Evolutionary conservation across 1,140 invertebrate species (phyloP).

Genomic region (Drosophila lacteicornis): DNA sequence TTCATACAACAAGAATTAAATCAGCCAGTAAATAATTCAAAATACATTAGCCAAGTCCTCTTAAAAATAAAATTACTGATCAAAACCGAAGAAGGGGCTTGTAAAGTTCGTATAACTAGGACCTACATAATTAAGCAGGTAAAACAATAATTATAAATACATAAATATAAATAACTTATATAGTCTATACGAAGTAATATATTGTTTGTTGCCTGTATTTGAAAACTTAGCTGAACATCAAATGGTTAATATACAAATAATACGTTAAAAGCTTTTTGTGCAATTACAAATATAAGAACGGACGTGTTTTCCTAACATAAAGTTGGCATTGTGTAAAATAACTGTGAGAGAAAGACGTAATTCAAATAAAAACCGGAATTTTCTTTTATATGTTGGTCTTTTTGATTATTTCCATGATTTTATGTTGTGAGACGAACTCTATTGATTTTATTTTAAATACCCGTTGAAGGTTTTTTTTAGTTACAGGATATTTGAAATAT

Average conservation of each 20-base stretch:
- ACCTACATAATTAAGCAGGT: conserved; percentile 13
- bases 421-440: background rate
- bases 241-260: conserved; percentile 36
- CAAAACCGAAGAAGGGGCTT: conserved; percentile 9
- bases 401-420: background rate
- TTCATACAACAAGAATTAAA: conserved; percentile 20
- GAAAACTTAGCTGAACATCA: conserved; percentile 57
- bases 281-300: conserved; percentile 24
- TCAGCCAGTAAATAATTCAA: conserved; percentile 29
- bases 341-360: background rate
- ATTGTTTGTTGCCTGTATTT: conserved; percentile 75
- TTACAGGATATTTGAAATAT: no score
- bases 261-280: conserved; percentile 44
- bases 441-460: background rate
- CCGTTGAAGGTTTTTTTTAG: background rate
- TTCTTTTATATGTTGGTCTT: background rate
- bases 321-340: conserved; percentile 41
- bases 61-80: conserved; percentile 10
- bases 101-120: conserved; percentile 15
- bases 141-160: conserved; percentile 31
- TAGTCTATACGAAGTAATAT: conserved; percentile 48
- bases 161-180: conserved; percentile 2
- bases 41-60: conserved; percentile 14
- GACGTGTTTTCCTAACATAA: conserved; percentile 50
- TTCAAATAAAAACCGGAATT: conserved; percentile 40